Base-by-base conservation (phyloP, 2,113 vertebrate species). In the Protomyctophum bolini region DNA sequence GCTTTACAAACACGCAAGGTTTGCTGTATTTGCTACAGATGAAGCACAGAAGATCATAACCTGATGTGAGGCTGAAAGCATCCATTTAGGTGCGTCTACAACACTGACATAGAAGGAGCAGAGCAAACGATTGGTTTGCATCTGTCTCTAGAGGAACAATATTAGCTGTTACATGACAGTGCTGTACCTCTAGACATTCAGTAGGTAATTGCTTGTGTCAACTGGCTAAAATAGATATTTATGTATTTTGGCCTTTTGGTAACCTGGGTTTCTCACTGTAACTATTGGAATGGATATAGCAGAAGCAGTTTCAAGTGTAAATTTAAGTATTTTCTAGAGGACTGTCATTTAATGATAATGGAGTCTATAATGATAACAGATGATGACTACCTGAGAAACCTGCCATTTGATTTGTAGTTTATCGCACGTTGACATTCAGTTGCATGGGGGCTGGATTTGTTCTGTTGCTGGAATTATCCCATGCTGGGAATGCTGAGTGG, bases 331-430 rank as follows among this genome's bases (percentile, higher is more conserved):
- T 9, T 49, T 79, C 41, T 58, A 58, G 51, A 46, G 90, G 87
- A 89, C 91, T 88, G 87, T 92, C 90, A 79, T 91, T 87, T 92
- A 92, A 92, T 93, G 89, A 86, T 80, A 72, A 85, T 71, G 56
- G 83, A 75, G 83, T 88, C 76, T 41, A 41, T 41, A 21, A 4
- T 41, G 33, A 41, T 41, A 41, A 41, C 33, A 41, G 33, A 41
- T 41, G 33, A 41, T 41, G 33, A 41, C 33, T 41, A 41, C 33
- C 33, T 84, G 77, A 89, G 92, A 94, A 83, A 59, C 87, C 72
- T 92, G 92, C 82, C 93, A 0, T 94, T 94, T 94, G 89, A 90
- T 91, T 82, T 33, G 81, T 92, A 91, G 93, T 93, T 95, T 93
- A 91, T 87, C 81, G 87, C 90, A 89, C 77, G 92, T 93, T 93